Evolutionary conservation across 1,140 invertebrate genomes (phyloP), one percentile per base, ranked within the genome.

Genomic region (Asbolus verrucosus): DNA sequence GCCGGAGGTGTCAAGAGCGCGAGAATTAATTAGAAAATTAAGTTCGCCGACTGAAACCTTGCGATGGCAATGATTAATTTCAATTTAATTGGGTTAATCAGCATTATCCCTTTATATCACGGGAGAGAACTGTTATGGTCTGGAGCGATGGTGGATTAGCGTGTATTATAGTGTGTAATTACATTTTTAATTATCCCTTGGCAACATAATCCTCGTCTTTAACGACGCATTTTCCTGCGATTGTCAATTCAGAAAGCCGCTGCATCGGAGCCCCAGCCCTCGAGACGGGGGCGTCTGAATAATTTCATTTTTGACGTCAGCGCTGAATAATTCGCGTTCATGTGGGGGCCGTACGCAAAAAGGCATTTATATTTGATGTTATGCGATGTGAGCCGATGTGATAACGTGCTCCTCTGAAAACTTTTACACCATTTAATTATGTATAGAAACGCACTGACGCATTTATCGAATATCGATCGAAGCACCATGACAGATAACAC

Each of bases 401-500:
- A 38, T 38, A 61, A 13, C 36, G 31, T 62, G 31, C 9, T 38
- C 60, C 15, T 62, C 60, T 36, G 31, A 16, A 62, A 15, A 18
- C 36, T 38, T 62, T 36, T 21, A 33, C 60, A 33, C 16, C 31
- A 62, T 62, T 27, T 54, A 54, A 54, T 54, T 54, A 54, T 54
- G 46, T 54, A 54, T 54, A 54, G 46, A 54, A 46, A 31, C 36
- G 16, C 38, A 27, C 38, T 54, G 46, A 54, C 46, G 46, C 46
- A 54, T 54, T 54, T 54, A 54, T 54, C 46, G 46, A 54, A 54
- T 54, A 68, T 61, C 46, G 46, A 68, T 67, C 68, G 67, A 73
- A 73, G 71, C 71, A 73, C 71, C 71, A 73, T 72, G 65, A 72
- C 67, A 72, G 66, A 67, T 41, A 73, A 73, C 71, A 70, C 65